Percentiles rank a stretch among this genome's conserved stretches.
Evolutionary conservation across 53 echinoderm and acorn worm genomes (phyloP).

Genomic region (Paracentrotus lividus): DNA sequence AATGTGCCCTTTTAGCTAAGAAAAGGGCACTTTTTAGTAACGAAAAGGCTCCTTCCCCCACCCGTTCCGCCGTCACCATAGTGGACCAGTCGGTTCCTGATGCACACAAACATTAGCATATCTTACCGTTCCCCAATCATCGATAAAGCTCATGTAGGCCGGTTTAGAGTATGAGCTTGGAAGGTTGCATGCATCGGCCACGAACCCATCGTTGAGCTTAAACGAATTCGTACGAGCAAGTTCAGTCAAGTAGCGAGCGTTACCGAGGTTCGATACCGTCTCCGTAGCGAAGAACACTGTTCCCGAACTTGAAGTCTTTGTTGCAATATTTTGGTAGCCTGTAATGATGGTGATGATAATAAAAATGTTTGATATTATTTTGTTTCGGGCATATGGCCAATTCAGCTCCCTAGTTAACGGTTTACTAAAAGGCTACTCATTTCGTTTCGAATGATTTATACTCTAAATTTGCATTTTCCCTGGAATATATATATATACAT

Average conservation of each 20-base stretch:
- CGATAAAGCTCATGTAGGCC: constrained; percentile 74
- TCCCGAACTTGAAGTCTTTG: not conserved
- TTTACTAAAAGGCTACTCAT: too few species aligned
- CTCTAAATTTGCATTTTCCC: too few species aligned
- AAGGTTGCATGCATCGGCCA: constrained; percentile 10
- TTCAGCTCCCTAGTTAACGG: too few species aligned
- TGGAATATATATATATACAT: too few species aligned
- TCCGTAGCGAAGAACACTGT: constrained; percentile 75
- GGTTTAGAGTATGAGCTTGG: constrained; percentile 45
- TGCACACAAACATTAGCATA: too few species aligned
- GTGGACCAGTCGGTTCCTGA: too few species aligned
- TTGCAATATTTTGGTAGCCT: not conserved
- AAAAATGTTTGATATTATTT: too few species aligned
- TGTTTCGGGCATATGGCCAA: too few species aligned
- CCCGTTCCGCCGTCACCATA: too few species aligned
- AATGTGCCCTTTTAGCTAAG: too few species aligned
- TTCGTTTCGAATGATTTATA: too few species aligned
- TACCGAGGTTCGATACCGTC: constrained; percentile 69
- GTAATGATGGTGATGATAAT: too few species aligned
- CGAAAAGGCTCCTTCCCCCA: not conserved
- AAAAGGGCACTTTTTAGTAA: not conserved
- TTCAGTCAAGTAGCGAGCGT: constrained; percentile 73
- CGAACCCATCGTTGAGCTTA: constrained; percentile 56
- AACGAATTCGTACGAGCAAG: constrained; percentile 56
- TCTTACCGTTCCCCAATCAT: constrained; percentile 83